A percentile compares a stretch with the other conserved stretches of the same genome.
Conservation (phyloP, 2,113 vertebrate genomes). For the Bostrychus sinensis region DNA sequence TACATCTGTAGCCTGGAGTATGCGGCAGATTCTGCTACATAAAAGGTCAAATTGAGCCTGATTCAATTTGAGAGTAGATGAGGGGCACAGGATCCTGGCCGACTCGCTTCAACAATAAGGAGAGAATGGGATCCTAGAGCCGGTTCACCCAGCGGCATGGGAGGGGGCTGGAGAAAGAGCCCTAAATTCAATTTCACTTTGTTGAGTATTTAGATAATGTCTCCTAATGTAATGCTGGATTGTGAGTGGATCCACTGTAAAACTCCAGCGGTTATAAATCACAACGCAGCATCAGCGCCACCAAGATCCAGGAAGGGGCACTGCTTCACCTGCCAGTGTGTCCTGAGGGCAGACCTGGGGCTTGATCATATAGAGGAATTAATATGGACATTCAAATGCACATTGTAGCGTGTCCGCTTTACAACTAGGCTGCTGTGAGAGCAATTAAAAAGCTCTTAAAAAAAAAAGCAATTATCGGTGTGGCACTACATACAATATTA, state of each 20-base stretch:
- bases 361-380: constrained; percentile 3
- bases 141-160: constrained; percentile 48
- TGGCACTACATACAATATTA: constrained; percentile 1
- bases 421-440: background rate
- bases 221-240: constrained; percentile 69
- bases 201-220: constrained; percentile 82
- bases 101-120: constrained; percentile 73
- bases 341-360: constrained; percentile 8
- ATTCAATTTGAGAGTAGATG: constrained; percentile 78
- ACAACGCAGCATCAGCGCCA: constrained; percentile 73
- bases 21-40: constrained; percentile 66
- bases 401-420: background rate
- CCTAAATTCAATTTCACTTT: constrained; percentile 79
- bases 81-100: constrained; percentile 69
- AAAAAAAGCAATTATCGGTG: constrained; percentile 5
- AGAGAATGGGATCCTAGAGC: constrained; percentile 74
- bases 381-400: background rate
- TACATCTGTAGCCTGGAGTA: constrained; percentile 55
- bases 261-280: constrained; percentile 39
- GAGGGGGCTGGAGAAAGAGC: constrained; percentile 34
- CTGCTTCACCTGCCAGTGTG: constrained; percentile 38
- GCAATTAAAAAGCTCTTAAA: constrained; percentile 10
- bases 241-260: constrained; percentile 51
- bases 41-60: constrained; percentile 80
- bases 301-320: constrained; percentile 49